Conservation (phyloP, 2,113 vertebrate species). For the Halichoerus grypus region DNA sequence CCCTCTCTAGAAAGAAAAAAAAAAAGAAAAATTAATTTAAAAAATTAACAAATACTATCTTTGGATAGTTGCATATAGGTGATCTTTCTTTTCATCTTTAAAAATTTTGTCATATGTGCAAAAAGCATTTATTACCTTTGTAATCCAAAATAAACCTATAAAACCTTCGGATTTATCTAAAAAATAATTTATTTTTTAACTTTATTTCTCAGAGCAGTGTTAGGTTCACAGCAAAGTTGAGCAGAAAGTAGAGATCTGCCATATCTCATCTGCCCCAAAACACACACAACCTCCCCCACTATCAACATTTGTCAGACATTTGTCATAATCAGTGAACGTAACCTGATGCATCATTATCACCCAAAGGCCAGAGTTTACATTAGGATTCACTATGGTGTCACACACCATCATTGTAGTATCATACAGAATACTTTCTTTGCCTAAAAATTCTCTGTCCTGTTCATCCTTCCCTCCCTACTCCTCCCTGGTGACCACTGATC, state of each 20-base stretch:
- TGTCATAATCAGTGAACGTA: not conserved
- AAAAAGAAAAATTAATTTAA: not conserved
- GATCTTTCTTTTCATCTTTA: not conserved
- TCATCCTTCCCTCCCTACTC: not conserved
- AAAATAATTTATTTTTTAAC: not conserved
- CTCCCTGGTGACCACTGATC: not conserved
- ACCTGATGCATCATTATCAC: not conserved
- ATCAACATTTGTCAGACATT: not conserved
- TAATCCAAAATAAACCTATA: not conserved
- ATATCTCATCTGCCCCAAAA: too few relatives aligned
- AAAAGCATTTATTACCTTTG: not conserved
- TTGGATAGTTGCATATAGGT: not conserved
- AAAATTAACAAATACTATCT: not conserved
- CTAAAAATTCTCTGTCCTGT: not conserved
- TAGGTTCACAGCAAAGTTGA: not conserved
- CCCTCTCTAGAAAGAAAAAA: not conserved
- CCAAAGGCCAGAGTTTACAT: not conserved
- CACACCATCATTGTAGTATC: not conserved
- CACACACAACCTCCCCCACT: not conserved
- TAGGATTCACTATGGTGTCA: not conserved
- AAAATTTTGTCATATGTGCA: not conserved
- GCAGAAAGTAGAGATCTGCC: not conserved
- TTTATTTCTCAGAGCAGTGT: not conserved
- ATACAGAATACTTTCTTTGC: not conserved
- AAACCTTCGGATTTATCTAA: not conserved